phyloP scores from a whole-genome alignment of 2,797 vertebrate species.

The Thaleichthys pacificus region DNA sequence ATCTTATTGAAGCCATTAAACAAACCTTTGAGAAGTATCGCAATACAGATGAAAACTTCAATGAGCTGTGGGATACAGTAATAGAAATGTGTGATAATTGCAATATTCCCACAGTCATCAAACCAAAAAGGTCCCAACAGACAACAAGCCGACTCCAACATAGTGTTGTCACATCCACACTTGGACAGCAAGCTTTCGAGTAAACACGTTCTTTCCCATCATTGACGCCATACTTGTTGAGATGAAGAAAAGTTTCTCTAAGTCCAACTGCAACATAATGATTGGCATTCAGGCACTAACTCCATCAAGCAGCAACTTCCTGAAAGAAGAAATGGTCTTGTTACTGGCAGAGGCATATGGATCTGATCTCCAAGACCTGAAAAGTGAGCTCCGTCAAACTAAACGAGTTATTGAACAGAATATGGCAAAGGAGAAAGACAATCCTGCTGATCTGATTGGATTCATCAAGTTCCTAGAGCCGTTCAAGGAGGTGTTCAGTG shows the following conservation, averaged over 20 bases:
- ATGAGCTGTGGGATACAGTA: too few relatives aligned
- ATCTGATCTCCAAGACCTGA: constrained; percentile 16
- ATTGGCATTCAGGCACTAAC: constrained; percentile 14
- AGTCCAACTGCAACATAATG: constrained; percentile 12
- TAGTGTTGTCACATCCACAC: too few relatives aligned
- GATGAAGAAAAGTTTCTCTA: constrained; percentile 18
- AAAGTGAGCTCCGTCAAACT: constrained; percentile 13
- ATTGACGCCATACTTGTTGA: constrained; percentile 18
- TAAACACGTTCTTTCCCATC: neutral
- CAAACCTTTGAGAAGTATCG: too few relatives aligned
- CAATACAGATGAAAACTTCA: too few relatives aligned
- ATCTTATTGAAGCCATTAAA: too few relatives aligned
- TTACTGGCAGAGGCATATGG: constrained; percentile 18
- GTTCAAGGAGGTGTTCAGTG: neutral
- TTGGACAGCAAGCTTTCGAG: too few relatives aligned
- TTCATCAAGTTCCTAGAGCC: neutral
- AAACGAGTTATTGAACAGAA: constrained; percentile 14
- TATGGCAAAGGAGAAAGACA: neutral
- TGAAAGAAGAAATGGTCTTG: constrained; percentile 16
- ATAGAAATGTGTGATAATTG: too few relatives aligned
- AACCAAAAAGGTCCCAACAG: too few relatives aligned
- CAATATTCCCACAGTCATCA: too few relatives aligned
- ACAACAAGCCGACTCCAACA: too few relatives aligned
- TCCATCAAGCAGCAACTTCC: constrained; percentile 10
- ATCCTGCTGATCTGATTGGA: neutral